Conservation (phyloP, 35 echinoderm and acorn worm genomes). For the Heliocidaris erythrogramma region DNA sequence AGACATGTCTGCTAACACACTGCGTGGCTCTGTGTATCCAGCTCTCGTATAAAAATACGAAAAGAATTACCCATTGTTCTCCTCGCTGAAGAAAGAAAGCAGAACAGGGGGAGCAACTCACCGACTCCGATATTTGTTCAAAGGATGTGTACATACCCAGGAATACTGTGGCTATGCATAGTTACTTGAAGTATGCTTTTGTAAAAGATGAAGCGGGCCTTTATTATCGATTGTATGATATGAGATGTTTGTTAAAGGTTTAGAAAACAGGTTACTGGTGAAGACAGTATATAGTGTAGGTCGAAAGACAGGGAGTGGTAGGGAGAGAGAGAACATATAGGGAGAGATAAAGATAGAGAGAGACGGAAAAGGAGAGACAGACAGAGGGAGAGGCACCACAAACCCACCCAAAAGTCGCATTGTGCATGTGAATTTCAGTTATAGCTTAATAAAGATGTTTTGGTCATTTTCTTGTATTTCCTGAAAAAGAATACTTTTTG, state of each 20-base stretch:
- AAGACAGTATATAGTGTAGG: not conserved
- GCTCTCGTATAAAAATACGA: not conserved
- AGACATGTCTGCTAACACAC: not conserved
- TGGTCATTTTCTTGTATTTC: no score
- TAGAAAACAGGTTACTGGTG: not conserved
- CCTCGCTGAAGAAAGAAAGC: not conserved
- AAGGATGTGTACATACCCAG: not conserved
- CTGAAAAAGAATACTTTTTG: no score
- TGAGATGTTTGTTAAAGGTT: not conserved
- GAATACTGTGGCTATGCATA: not conserved
- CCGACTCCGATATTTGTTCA: not conserved
- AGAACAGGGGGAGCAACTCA: not conserved
- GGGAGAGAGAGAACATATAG: not conserved
- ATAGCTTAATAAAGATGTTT: no score
- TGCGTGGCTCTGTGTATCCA: not conserved
- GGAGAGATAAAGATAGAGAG: not conserved
- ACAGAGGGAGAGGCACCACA: no score
- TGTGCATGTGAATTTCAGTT: no score
- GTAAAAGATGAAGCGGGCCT: not conserved
- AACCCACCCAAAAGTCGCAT: no score
- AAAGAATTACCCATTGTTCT: constrained; percentile 20
- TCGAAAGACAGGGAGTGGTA: not conserved
- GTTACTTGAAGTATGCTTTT: not conserved
- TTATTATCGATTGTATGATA: not conserved
- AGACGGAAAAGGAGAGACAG: not conserved